Evolutionary conservation across 1,140 invertebrate genomes (phyloP).

Genomic region (Homarus americanus): DNA sequence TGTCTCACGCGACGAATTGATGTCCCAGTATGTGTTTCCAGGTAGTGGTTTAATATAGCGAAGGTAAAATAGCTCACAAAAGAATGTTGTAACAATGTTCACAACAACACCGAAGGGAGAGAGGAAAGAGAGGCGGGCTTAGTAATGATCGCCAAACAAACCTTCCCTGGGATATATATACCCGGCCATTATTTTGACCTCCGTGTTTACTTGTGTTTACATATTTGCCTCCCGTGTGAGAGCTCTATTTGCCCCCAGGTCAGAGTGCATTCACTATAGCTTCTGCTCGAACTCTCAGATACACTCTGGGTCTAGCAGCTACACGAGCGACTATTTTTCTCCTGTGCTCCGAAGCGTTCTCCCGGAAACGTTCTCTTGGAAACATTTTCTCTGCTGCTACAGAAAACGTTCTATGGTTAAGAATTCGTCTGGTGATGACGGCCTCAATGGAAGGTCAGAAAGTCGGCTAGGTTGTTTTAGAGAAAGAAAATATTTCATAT

Average conservation of each 20-base stretch:
- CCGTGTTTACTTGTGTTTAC: background rate
- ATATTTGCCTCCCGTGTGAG: background rate
- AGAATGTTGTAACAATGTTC: background rate
- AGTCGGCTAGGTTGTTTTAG: background rate
- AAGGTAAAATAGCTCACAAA: background rate
- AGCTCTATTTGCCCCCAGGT: background rate
- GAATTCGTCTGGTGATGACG: background rate
- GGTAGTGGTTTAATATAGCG: background rate
- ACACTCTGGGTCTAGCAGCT: background rate
- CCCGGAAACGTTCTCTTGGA: background rate
- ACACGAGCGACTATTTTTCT: background rate
- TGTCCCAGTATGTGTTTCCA: background rate
- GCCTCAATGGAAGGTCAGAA: background rate
- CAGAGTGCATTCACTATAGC: constrained; percentile 17
- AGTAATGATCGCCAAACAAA: no score
- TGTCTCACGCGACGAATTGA: background rate
- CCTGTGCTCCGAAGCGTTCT: background rate
- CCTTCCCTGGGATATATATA: background rate
- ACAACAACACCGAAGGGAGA: background rate
- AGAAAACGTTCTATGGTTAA: background rate
- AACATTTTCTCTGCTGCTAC: background rate
- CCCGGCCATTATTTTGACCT: background rate
- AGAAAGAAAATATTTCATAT: background rate
- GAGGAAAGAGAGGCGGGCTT: no score
- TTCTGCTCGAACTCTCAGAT: constrained; percentile 2